A percentile compares a stretch with the other conserved stretches of the same genome.
These are phyloP conservation scores for Rattus norvegicus DNA, from an alignment of 2,113 vertebrate genomes.

Conservation along the genomic window DNA sequence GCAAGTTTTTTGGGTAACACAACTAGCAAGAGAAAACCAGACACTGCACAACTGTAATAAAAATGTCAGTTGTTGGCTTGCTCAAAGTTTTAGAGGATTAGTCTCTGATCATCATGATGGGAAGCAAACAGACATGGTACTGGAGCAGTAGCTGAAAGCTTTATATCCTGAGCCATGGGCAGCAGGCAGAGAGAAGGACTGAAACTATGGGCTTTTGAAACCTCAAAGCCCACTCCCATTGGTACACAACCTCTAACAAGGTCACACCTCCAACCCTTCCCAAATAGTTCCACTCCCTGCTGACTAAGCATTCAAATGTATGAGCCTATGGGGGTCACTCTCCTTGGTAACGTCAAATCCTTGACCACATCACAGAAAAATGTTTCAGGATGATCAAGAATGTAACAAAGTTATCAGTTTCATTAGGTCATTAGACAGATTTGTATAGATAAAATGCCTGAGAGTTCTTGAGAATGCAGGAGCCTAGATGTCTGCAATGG, in stretches of 20 bases:
- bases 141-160: background rate
- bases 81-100: background rate
- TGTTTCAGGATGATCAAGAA: background rate
- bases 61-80: background rate
- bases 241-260: background rate
- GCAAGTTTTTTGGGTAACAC: too few relatives aligned
- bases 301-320: background rate
- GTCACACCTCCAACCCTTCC: background rate
- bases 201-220: background rate
- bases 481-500: background rate
- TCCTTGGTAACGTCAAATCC: too few relatives aligned
- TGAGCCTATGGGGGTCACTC: background rate
- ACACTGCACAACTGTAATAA: too few relatives aligned
- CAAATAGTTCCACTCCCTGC: background rate
- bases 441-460: background rate
- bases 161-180: background rate
- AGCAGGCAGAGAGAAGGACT: background rate
- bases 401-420: background rate
- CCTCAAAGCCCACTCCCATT: background rate
- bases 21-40: too few relatives aligned
- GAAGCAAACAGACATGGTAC: background rate
- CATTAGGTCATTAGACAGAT: background rate
- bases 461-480: background rate
- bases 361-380: background rate
- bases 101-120: background rate